Base-by-base conservation (phyloP, 2,113 vertebrate species). In the Struthio camelus region DNA sequence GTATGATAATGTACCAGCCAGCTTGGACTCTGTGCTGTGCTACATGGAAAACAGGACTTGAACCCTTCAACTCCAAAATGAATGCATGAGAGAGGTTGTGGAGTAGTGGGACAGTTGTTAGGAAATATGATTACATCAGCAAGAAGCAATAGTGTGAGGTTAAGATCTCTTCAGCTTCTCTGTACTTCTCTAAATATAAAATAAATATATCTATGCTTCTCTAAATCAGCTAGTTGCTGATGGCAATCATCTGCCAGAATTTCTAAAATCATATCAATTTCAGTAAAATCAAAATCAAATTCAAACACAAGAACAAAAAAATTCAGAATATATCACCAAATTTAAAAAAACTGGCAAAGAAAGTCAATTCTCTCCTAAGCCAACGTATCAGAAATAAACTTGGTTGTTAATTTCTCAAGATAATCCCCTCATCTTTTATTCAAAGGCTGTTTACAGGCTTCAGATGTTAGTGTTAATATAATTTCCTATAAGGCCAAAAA, bases 391-490 rank as follows among this genome's bases (percentile, higher is more conserved):
- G 64, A 92, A 95, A 89, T 89, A 93, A 94, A 93, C 50, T 15
- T 87, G 12, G 24, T 64, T 93, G 58, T 50, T 88, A 66, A 24
- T 54, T 89, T 59, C 82, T 79, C n/a, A 92, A 92, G 96, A 78
- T 90, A 83, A 81, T 56, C 11, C 13, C 6, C 18, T 92, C 46
- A 86, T 93, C 48, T 92, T 90, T 89, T 91, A 95, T 86, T 94
- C 61, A 87, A 51, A 85, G 14, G 2, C 40, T 89, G n/a, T 85
- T 90, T 8, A 0, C 46, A 76, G 27, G 8, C 14, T 78, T 77
- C 62, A 16, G 6, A 51, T 67, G 24, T 79, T 78, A 92, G 4
- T 1, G 4, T 71, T 78, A 84, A 30, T 56, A 44, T 36, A 62
- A 83, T 80, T 90, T 88, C 16, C 3, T 80, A 6, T 36, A 12